Conservation (phyloP, 2,113 vertebrate genomes). For the Urocolius indicus region DNA sequence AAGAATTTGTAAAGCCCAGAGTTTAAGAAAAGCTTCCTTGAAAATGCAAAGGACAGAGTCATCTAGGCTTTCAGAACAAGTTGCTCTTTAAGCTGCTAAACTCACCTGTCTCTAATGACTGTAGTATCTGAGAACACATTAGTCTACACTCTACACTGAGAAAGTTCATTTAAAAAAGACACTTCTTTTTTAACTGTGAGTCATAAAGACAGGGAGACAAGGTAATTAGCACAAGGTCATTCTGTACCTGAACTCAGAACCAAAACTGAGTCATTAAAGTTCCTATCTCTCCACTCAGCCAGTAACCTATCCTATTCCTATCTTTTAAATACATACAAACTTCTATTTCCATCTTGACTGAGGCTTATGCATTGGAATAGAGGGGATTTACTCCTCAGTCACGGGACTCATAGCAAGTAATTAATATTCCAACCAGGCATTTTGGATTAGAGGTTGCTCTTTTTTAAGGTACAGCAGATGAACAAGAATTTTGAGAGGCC, state of each 20-base stretch:
- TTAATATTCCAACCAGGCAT: background rate
- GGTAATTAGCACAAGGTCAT: background rate
- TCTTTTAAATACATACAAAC: background rate
- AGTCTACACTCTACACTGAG: background rate
- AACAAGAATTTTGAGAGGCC: background rate
- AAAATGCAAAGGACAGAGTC: background rate
- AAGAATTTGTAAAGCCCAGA: background rate
- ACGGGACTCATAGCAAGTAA: background rate
- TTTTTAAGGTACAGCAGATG: background rate
- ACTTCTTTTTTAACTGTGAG: background rate
- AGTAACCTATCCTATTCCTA: background rate
- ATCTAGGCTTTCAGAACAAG: background rate
- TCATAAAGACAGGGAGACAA: background rate
- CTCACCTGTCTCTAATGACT: background rate
- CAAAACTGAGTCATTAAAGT: background rate
- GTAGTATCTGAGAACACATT: background rate
- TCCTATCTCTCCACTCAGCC: background rate
- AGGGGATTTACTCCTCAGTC: background rate
- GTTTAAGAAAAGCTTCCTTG: background rate
- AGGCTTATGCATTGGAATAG: background rate
- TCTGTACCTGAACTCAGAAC: background rate
- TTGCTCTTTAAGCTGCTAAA: background rate
- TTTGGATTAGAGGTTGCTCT: background rate
- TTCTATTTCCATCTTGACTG: background rate
- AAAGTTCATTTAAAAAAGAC: background rate